Base-by-base conservation (phyloP, 2,888 invertebrate genomes). In the Zootermopsis nevadensis region DNA sequence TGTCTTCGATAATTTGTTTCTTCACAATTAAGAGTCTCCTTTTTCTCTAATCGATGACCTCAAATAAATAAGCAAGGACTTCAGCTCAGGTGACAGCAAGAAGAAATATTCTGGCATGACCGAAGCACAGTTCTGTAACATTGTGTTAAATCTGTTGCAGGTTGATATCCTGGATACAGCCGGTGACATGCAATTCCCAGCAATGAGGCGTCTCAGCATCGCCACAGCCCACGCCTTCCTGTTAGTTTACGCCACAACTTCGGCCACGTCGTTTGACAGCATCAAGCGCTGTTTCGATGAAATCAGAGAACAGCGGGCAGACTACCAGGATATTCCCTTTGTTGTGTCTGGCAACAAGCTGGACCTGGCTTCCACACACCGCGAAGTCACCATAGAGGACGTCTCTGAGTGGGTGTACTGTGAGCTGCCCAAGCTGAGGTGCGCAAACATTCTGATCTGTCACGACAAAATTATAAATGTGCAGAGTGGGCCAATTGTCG, bases 141-240 rank as follows among this genome's bases (percentile, higher is more conserved):
- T 1, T 48, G 19, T 48, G 19, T 48, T 48, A 3, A 15, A 48
- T 4, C 1, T 48, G 48, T 48, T n/a, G 60, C 88, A 92, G 90
- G 93, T 95, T 86, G 95, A 96, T 88, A 94, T 96, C 86, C 89
- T 96, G 88, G 96, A 96, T 89, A 96, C 96, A 42, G 94, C 94
- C 86, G 96, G 97, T 33, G 96, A 96, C 89, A 93, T 96, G 89
- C 95, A 96, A 89, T 97, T 97, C 89, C 97, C 97, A 15, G 97
- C 97, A 83, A 97, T 97, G 97, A 91, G 97, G 85, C 91, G 96
- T 82, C 91, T 97, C 85, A 95, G 95, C 87, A 96, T 97, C 87
- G 95, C 96, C 66, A 96, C 95, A 3, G 97, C 97, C 60, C 95
- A 96, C 89, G 97, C 97, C 82, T 97, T 97, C 89, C 92, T 97